These are phyloP conservation scores for Stegostoma tigrinum DNA, from an alignment of 2,113 vertebrate genomes.

Conservation along the genomic window DNA sequence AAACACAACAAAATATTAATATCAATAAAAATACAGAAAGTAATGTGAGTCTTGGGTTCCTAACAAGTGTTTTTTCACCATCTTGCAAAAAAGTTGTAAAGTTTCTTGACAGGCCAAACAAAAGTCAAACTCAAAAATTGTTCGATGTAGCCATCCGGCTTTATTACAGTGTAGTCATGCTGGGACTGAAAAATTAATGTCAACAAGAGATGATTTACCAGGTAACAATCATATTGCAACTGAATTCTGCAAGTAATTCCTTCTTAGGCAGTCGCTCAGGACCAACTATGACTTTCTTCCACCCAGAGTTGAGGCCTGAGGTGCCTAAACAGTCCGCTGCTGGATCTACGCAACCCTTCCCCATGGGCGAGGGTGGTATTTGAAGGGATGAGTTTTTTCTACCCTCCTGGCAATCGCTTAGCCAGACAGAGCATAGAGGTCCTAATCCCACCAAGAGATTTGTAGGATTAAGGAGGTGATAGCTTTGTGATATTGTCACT, in stretches of 20 bases:
- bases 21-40: not conserved
- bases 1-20: slow-evolving; percentile 4
- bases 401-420: too few relatives aligned
- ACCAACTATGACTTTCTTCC: too few relatives aligned
- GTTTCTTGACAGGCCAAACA: not conserved
- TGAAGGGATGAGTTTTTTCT: too few relatives aligned
- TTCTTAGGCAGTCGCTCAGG: too few relatives aligned
- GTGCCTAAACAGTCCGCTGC: too few relatives aligned
- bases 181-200: not conserved
- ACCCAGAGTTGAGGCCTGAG: too few relatives aligned
- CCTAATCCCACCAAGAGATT: too few relatives aligned
- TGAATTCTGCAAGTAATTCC: not conserved
- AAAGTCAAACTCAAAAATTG: not conserved
- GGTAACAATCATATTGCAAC: not conserved
- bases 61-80: not conserved
- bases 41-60: not conserved
- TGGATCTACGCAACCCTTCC: too few relatives aligned
- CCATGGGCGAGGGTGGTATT: too few relatives aligned
- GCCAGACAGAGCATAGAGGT: too few relatives aligned
- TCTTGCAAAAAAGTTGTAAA: not conserved
- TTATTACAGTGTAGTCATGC: not conserved
- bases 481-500: too few relatives aligned
- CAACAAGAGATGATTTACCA: not conserved
- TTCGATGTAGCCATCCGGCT: not conserved
- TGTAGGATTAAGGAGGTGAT: too few relatives aligned